phyloP scores from a whole-genome alignment of 2,888 invertebrate genomes.

The Melanostoma scalare region DNA sequence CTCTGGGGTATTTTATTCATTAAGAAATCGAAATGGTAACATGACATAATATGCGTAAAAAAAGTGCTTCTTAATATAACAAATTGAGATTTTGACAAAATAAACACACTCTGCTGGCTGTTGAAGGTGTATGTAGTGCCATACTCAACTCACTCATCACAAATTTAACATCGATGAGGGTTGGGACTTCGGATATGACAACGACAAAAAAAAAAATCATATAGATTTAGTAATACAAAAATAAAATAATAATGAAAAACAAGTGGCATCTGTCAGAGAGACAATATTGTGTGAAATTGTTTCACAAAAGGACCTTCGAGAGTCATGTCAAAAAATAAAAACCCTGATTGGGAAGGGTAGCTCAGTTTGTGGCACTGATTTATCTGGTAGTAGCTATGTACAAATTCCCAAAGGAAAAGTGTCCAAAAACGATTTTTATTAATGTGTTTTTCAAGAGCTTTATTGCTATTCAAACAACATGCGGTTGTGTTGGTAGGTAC shows the following conservation, averaged over 20 bases:
- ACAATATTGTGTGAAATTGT: conserved; percentile 79
- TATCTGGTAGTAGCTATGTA: conserved; percentile 35
- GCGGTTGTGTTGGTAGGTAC: not conserved
- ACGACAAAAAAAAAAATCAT: conserved; percentile 7
- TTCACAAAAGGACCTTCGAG: conserved; percentile 65
- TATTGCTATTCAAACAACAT: conserved; percentile 18
- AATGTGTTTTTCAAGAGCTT: conserved; percentile 31
- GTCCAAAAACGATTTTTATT: conserved; percentile 45
- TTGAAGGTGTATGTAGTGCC: conserved; percentile 42
- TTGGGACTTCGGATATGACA: conserved; percentile 54
- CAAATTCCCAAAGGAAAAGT: conserved; percentile 38
- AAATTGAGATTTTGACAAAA: conserved; percentile 60
- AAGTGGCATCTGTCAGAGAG: conserved; percentile 81
- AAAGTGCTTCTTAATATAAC: conserved; percentile 27
- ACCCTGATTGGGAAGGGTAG: conserved; percentile 10
- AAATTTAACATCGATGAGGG: conserved; percentile 33
- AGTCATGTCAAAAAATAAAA: conserved; percentile 42
- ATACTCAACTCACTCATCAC: conserved; percentile 48
- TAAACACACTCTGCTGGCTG: conserved; percentile 7
- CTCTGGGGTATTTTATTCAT: conserved; percentile 42
- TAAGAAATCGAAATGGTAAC: conserved; percentile 44
- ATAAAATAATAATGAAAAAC: conserved; percentile 75
- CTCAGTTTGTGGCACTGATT: conserved; percentile 52
- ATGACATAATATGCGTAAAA: conserved; percentile 42
- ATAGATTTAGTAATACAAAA: conserved; percentile 63